Evolutionary conservation across 2,113 vertebrate genomes (phyloP).

Genomic region (Alectura lathami): DNA sequence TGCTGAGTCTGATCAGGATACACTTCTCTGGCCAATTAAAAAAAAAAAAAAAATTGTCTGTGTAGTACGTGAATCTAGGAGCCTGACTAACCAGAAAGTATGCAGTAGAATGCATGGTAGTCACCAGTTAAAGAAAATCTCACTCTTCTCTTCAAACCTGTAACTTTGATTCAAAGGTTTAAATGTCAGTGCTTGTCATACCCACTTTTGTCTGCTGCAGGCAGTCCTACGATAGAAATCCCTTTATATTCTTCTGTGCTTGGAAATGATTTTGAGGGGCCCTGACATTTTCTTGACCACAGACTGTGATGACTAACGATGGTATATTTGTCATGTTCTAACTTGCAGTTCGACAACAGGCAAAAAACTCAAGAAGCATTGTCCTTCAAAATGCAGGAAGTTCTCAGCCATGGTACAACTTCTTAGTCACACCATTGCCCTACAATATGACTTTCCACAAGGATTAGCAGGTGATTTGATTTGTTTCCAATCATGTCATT

Average conservation of each 20-base stretch:
- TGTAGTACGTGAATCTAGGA: background rate
- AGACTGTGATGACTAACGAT: slow-evolving; percentile 12
- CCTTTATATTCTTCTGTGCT: background rate
- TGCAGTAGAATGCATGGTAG: background rate
- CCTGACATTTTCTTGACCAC: slow-evolving; percentile 37
- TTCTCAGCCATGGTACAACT: background rate
- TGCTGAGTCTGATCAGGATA: background rate
- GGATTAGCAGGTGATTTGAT: background rate
- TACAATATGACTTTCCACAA: background rate
- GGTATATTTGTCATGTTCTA: background rate
- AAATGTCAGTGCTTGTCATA: slow-evolving; percentile 9
- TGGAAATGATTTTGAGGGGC: background rate
- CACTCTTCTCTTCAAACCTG: background rate
- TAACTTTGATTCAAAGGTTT: slow-evolving; percentile 22
- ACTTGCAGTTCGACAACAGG: background rate
- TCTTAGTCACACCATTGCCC: background rate
- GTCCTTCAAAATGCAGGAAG: background rate
- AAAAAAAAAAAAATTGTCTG: background rate
- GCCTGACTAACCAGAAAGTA: background rate
- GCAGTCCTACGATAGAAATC: background rate
- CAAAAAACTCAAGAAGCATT: background rate
- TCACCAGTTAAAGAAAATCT: background rate
- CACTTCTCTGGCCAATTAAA: background rate
- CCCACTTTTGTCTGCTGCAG: background rate
- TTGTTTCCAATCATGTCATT: background rate